Evolutionary conservation across 64 coral and sea anemone genomes (phyloP).

Genomic region (Porites lutea): DNA sequence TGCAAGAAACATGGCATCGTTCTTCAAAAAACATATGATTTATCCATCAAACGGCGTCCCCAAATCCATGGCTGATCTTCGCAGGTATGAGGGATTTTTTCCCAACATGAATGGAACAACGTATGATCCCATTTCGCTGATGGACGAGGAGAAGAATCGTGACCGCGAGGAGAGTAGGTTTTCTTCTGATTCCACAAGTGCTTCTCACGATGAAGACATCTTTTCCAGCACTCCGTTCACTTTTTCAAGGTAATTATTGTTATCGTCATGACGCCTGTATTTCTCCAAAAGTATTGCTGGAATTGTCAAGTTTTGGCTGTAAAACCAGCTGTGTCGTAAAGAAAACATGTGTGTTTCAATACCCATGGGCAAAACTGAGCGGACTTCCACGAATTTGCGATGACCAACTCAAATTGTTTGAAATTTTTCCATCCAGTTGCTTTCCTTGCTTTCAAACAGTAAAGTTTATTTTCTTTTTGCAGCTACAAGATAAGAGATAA

Average conservation of each 20-base stretch:
- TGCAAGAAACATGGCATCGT: conserved; percentile 70
- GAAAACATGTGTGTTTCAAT: background rate
- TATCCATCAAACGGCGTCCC: conserved; percentile 74
- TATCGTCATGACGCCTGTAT: background rate
- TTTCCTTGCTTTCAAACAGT: background rate
- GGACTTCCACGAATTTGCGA: background rate
- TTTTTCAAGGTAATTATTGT: conserved; percentile 71
- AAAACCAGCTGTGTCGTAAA: background rate
- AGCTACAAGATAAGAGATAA: background rate
- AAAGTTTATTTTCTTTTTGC: background rate
- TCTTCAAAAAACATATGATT: conserved; percentile 88
- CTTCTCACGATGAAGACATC: conserved; percentile 87
- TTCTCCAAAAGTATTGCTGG: background rate
- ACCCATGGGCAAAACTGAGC: background rate
- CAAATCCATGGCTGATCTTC: conserved; percentile 79
- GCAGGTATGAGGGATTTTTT: conserved; percentile 93
- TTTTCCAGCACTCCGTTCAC: conserved; percentile 91
- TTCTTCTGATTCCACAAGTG: conserved; percentile 73
- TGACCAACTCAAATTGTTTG: background rate
- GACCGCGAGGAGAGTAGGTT: conserved; percentile 60
- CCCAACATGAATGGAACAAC: conserved; percentile 79
- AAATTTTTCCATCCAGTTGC: background rate
- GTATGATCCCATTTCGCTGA: conserved; percentile 85
- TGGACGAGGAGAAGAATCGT: conserved; percentile 75
- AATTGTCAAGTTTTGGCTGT: conserved; percentile 8